Evolutionary conservation across 2,888 invertebrate genomes (phyloP), one percentile per base, ranked within the genome.

Genomic region (Mesorhabditis belari): DNA sequence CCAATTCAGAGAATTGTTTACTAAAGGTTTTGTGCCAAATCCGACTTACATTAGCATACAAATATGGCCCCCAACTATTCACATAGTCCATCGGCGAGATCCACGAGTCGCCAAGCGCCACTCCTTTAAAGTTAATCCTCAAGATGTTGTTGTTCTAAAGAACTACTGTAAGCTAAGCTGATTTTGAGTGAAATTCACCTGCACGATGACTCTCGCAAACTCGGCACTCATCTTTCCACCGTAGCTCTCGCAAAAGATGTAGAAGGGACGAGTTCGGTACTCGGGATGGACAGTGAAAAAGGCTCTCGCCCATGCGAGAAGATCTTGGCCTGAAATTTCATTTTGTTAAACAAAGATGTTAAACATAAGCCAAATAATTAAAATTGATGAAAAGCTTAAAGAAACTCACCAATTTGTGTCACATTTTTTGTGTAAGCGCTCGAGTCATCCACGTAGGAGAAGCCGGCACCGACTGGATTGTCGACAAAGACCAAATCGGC

Each of bases 141-240:
- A n/a, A n/a, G n/a, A n/a, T n/a, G n/a, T n/a, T n/a, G n/a, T n/a
- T n/a, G n/a, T n/a, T n/a, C n/a, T n/a, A n/a, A n/a, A n/a, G n/a
- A n/a, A n/a, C n/a, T n/a, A n/a, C n/a, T 6, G 24, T 12, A 35
- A 35, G 35, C 17, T 35, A 12, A 12, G n/a, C n/a, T n/a, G n/a
- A n/a, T n/a, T n/a, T n/a, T n/a, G n/a, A n/a, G n/a, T n/a, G n/a
- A n/a, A 54, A 64, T 71, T 64, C 72, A 84, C 85, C 76, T 83
- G 78, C 60, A 81, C 75, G 29, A 85, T 76, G 26, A 79, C 78
- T 51, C 83, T 81, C 6, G 88, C 90, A 81, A 92, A 91, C 76
- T 90, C 90, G 0, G 89, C 87, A 0, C 90, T 88, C 91, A 92
- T 92, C 84, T 92, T 93, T 2, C 92, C 92, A 21, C 92, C 92